Evolutionary conservation across 2,113 vertebrate species (phyloP), one percentile per base, ranked within the genome.

Genomic region (Perca flavescens): DNA sequence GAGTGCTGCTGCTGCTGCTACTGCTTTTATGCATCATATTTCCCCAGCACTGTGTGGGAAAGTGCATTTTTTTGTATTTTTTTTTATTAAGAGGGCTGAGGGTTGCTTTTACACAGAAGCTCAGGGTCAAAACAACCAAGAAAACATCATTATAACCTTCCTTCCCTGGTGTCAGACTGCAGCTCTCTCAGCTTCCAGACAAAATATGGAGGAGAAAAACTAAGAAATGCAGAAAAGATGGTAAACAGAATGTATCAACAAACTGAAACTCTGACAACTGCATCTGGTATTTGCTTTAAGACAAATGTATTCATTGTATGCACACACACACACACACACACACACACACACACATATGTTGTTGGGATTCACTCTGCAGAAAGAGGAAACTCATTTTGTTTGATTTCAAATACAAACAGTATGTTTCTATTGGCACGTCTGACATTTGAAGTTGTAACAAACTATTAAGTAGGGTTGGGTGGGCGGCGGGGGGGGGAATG

Each of bases 71-170:
- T 31, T 31, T 31, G 28, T 28, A 28, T 28, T 31, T 31, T 31
- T 34, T 43, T 11, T 25, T 2, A 6, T 15, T 22, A 1, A 4
- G 3, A n/a, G 25, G 1, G 10, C 5, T 8, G 19, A 79, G 2
- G 57, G 56, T 2, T 14, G 69, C 58, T 84, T 75, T 71, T 52
- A 73, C 19, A 46, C 21, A n/a, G 40, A 66, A 66, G 47, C 50
- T 74, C 28, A 71, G 22, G 47, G 68, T 82, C 79, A 85, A 19
- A 80, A 65, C 28, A 57, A 25, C 43, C n/a, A 17, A n/a, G n/a
- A 57, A 43, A 62, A 34, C 22, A 25, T 7, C 13, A 3, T 11
- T 15, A 31, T 7, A 9, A 34, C 8, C 40, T 9, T 40, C 13
- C 25, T 36, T 34, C 49, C 53, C 53, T 31, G 52, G 19, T 52